Evolutionary conservation across 2,888 invertebrate species (phyloP), one percentile per base, ranked within the genome.

Genomic region (Drosophila ezoana): DNA sequence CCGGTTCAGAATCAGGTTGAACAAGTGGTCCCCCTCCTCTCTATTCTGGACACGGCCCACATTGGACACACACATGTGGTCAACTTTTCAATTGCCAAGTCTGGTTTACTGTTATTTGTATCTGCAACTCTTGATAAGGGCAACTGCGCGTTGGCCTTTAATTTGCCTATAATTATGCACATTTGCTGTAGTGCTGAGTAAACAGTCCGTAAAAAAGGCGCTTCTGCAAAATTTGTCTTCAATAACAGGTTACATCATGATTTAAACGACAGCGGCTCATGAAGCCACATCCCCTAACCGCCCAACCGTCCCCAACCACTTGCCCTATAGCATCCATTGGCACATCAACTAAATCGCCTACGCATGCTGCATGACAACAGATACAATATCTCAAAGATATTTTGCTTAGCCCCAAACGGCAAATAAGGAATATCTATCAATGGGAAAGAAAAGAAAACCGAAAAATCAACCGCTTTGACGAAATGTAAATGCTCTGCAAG

Each of bases 381-480:
- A 84, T 81, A 76, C 81, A 84, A 76, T 84, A 84, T 84, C 81
- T 81, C 57, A 68, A 45, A 63, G 70, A 84, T 78, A 65, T 73
- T 65, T 53, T 63, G 45, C 62, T 63, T 56, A 37, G 63, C 49
- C 49, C 54, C 37, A 63, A 28, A 65, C 59, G 68, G 67, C 73
- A 74, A 75, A 78, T 62, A 70, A 52, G 49, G 53, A 68, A 69
- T 70, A 66, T 65, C 48, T 77, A 74, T 63, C 65, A 61, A 70
- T 43, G 64, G 35, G 45, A 59, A 59, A 58, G 51, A 13, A 37
- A 16, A 28, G 49, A 10, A 38, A 48, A 33, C 8, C 4, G 23
- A 23, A 23, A 40, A 11, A 33, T n/a, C 0, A n/a, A 18, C 13
- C 35, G 10, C 1, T 1, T 3, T n/a, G 16, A 13, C 35, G 44